phyloP scores from a whole-genome alignment of 2,113 vertebrate species.

The Orthonyx spaldingii region DNA sequence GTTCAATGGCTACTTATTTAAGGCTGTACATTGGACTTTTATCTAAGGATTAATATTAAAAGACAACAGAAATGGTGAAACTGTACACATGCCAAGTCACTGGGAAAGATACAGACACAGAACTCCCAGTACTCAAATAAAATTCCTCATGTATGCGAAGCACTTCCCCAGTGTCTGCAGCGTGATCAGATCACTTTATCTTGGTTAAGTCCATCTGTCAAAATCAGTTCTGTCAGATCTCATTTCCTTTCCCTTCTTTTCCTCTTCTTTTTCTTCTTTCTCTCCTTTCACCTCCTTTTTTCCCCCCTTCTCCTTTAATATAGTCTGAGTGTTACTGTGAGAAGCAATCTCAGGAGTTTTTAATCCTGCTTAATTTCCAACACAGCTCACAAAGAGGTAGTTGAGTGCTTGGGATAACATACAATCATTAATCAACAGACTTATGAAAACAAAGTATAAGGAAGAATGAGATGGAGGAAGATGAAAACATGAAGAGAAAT shows the following conservation, averaged over 20 bases:
- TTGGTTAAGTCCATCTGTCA: not conserved
- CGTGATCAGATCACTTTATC: not conserved
- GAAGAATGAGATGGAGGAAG: not conserved
- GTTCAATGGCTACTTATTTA: not conserved
- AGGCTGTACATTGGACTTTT: not conserved
- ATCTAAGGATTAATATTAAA: not conserved
- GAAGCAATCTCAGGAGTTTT: not conserved
- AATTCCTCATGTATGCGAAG: not conserved
- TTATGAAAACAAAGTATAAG: not conserved
- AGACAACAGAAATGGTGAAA: not conserved
- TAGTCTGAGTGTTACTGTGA: not conserved
- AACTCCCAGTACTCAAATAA: not conserved
- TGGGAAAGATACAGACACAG: not conserved
- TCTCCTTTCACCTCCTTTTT: not conserved
- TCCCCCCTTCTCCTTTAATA: not conserved
- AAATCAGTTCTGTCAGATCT: not conserved
- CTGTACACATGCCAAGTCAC: not conserved
- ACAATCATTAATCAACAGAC: not conserved
- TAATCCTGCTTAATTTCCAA: slow-evolving; percentile 30
- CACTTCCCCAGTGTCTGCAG: not conserved
- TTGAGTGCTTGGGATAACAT: not conserved
- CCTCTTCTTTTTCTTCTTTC: not conserved
- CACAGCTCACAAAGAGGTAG: not conserved
- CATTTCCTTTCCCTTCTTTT: not conserved
- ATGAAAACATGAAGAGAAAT: not conserved